These are phyloP conservation scores for Diadema setosum DNA, from an alignment of 35 echinoderm and acorn worm species.

Conservation along the genomic window DNA sequence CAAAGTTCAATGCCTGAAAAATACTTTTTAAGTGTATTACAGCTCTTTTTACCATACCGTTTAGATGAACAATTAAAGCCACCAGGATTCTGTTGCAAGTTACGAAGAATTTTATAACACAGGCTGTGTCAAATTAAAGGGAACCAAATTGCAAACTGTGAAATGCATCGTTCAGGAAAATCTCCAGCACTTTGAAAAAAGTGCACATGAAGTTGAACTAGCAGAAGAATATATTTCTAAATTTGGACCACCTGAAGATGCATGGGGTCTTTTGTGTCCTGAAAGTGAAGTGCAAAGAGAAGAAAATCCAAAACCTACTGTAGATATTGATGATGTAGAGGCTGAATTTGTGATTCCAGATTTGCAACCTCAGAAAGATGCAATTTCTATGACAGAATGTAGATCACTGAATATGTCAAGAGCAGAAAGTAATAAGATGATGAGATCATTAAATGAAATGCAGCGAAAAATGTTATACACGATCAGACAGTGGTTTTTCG, in stretches of 20 bases:
- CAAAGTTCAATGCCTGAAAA: not conserved
- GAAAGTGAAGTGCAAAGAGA: constrained; percentile 37
- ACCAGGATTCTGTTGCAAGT: not conserved
- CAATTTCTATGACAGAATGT: not conserved
- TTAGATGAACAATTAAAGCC: constrained; percentile 47
- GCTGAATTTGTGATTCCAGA: constrained; percentile 1
- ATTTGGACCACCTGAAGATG: constrained; percentile 28
- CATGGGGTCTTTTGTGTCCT: constrained; percentile 46
- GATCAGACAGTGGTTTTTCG: constrained; percentile 18
- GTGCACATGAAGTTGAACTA: not conserved
- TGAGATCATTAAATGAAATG: constrained; percentile 45
- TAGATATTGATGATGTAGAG: not conserved
- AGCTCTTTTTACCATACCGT: constrained; percentile 30
- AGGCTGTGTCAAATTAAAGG: not conserved
- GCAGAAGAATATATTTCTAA: constrained; percentile 12
- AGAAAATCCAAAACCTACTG: not conserved
- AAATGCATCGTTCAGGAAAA: constrained; percentile 31
- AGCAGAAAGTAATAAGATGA: not conserved
- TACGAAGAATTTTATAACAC: constrained; percentile 34
- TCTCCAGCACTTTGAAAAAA: constrained; percentile 6
- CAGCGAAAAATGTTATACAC: constrained; percentile 40
- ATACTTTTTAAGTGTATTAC: constrained; percentile 34
- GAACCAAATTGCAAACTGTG: not conserved
- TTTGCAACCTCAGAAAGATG: not conserved
- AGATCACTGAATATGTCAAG: not conserved